Base-by-base conservation (phyloP, 2,888 invertebrate genomes). In the Acanthosoma haemorrhoidale region DNA sequence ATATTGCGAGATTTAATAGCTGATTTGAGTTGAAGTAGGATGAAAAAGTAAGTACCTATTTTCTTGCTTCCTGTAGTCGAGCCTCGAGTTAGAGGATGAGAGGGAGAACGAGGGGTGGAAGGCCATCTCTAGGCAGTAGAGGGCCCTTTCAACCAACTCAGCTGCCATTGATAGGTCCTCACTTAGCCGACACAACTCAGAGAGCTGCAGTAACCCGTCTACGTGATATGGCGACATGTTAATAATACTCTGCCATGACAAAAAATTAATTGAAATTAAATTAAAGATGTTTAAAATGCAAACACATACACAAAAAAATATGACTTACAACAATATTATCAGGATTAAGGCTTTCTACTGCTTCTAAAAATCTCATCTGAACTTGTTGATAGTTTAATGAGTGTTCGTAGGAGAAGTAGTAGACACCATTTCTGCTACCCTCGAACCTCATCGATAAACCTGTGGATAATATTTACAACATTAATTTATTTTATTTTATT, bases 91-190 rank as follows among this genome's bases (percentile, higher is more conserved):
- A 31, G 89, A 90, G 43, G 86, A 85, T 0, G 88, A 86, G 60
- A 92, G 80, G 78, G 89, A 90, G 78, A 94, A 94, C 61, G 87
- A 81, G 0, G 92, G 87, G 81, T 93, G 92, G 77, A 92, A 87
- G 34, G 88, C 87, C 75, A 85, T 86, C 81, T 94, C 93, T 77
- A 91, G 82, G 72, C 87, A 87, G 77, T 87, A 88, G 18, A 94
- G 79, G 2, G 92, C 90, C 71, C 90, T 81, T 79, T 94, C 93
- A 70, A 92, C 86, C 6, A 92, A 81, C 79, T 90, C 89, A 29
- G 90, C 87, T 4, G 91, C 90, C 83, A 88, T 86, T 64, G 89
- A 87, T 72, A 87, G 83, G 79, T 93, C 91, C 78, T 93, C 92
- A 71, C 87, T 88, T 77, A 91, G 83, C 76, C 86, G 86, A 78